These are phyloP conservation scores for Phrixothrix hirtus DNA, from an alignment of 2,888 invertebrate genomes.

Conservation along the genomic window DNA sequence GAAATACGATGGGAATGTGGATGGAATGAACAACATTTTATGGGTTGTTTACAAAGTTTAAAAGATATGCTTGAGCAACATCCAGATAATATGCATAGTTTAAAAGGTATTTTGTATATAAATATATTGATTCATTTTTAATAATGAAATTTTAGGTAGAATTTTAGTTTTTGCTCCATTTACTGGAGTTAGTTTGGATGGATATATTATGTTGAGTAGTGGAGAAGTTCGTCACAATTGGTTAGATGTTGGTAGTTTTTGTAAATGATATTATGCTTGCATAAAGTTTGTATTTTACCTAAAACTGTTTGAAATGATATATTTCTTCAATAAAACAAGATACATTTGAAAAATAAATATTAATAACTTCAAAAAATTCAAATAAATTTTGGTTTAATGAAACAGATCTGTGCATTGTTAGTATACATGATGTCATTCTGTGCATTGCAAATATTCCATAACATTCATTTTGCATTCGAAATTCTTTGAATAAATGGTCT, in stretches of 20 bases:
- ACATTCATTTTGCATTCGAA: too few relatives aligned
- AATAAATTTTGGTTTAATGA: too few relatives aligned
- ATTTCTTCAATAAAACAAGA: too few relatives aligned
- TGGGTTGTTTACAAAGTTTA: conserved; percentile 87
- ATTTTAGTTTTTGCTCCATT: conserved; percentile 85
- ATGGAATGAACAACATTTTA: conserved; percentile 86
- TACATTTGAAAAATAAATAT: neutral
- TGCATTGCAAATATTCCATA: too few relatives aligned
- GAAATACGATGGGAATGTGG: conserved; percentile 79
- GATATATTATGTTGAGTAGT: conserved; percentile 86
- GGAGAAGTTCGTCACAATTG: conserved; percentile 93
- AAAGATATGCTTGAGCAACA: conserved; percentile 76
- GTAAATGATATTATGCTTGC: conserved; percentile 1
- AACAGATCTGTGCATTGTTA: too few relatives aligned
- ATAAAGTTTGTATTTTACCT: neutral
- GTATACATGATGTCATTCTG: too few relatives aligned
- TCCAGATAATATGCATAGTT: conserved; percentile 67
- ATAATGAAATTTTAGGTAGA: conserved; percentile 62
- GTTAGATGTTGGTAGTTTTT: conserved; percentile 73
- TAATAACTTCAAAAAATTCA: too few relatives aligned
- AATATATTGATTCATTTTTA: neutral
- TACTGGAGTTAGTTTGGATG: conserved; percentile 89
- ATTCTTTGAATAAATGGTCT: too few relatives aligned
- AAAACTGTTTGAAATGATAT: too few relatives aligned
- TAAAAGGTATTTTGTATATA: conserved; percentile 60